These are phyloP conservation scores for Hycleus cichorii DNA, from an alignment of 1,140 invertebrate genomes.

Conservation along the genomic window DNA sequence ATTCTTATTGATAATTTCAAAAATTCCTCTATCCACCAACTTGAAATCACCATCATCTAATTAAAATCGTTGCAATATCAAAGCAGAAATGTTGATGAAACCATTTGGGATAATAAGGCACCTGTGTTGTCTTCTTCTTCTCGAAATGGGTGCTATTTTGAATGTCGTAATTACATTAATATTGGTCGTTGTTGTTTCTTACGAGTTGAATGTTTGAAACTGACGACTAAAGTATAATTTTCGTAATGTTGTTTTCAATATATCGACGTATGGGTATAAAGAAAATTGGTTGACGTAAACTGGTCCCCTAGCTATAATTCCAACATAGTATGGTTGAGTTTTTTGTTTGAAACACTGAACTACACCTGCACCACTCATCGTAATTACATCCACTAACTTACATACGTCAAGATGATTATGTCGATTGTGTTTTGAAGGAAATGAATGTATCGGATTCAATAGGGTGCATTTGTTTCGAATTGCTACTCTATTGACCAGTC, in stretches of 20 bases:
- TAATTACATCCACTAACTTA: constrained; percentile 16
- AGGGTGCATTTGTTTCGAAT: no score
- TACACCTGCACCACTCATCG: constrained; percentile 19
- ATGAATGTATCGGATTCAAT: background rate
- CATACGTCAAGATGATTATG: background rate
- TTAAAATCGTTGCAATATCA: no score
- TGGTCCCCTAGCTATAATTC: constrained; percentile 16
- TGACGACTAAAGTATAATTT: no score
- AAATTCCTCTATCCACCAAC: background rate
- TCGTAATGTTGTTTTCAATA: constrained; percentile 10
- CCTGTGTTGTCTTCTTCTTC: no score
- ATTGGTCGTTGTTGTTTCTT: no score
- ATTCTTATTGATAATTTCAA: constrained; percentile 18
- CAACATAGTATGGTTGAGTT: constrained; percentile 5
- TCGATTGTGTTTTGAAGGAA: no score
- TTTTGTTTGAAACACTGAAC: constrained; percentile 2
- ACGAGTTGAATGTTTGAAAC: no score
- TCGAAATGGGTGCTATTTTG: no score
- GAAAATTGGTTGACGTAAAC: constrained; percentile 18
- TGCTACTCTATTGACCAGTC: background rate
- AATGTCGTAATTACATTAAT: no score
- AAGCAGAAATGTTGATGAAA: no score
- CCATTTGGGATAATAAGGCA: no score
- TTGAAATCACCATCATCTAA: no score
- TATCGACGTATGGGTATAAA: constrained; percentile 10